phyloP scores from a whole-genome alignment of 2,888 invertebrate genomes.

The Belgica antarctica region DNA sequence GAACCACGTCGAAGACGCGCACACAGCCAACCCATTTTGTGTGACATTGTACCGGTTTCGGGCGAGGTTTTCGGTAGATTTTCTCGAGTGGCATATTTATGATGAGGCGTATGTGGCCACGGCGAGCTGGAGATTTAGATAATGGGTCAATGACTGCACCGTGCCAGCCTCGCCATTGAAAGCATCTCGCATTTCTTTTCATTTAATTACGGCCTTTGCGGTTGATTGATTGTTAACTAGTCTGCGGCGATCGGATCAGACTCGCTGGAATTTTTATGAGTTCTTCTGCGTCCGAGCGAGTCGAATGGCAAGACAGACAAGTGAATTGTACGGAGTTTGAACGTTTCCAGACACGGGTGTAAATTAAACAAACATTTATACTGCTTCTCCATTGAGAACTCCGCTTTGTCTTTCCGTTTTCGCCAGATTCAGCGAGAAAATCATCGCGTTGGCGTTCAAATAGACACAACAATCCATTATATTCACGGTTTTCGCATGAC shows the following conservation, averaged over 20 bases:
- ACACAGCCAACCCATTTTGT: background rate
- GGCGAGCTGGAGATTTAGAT: constrained; percentile 15
- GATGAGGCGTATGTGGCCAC: background rate
- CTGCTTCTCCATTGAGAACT: background rate
- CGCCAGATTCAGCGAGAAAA: constrained; percentile 2
- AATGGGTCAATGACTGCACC: constrained; percentile 14
- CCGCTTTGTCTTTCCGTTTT: background rate
- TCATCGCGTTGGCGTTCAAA: constrained; percentile 8
- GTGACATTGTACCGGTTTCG: constrained; percentile 16
- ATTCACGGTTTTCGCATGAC: constrained; percentile 16
- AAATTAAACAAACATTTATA: no score
- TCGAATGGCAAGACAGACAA: no score
- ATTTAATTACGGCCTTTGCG: background rate
- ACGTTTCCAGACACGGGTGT: no score
- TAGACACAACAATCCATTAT: constrained; percentile 10
- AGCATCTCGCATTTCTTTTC: no score
- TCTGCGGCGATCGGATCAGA: background rate
- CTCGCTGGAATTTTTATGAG: background rate
- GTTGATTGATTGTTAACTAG: constrained; percentile 18
- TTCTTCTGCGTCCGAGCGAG: no score
- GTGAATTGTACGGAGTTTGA: no score
- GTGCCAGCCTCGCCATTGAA: no score
- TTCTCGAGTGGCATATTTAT: constrained; percentile 7
- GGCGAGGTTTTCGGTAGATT: no score
- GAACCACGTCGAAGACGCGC: constrained; percentile 12